Evolutionary conservation across 2,113 vertebrate genomes (phyloP), one percentile per base, ranked within the genome.

Genomic region (Aptenodytes forsteri): DNA sequence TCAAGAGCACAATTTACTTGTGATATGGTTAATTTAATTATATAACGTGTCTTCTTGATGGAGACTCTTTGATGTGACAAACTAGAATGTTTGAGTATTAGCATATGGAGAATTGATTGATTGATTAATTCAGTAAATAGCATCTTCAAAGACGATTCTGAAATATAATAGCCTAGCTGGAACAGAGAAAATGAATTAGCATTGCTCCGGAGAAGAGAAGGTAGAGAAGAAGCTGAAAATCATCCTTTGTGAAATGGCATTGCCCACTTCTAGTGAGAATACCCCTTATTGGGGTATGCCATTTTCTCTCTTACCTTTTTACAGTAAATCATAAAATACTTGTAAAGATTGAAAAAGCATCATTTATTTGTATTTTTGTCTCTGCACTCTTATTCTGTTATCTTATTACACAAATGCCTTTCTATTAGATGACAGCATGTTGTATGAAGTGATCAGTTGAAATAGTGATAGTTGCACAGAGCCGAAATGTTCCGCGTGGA

Each of bases 61-160:
- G 49, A 84, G 46, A n/a, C 65, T 81, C 82, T 98, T 97, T 97
- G 94, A 97, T 98, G 93, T 96, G 92, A 95, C 94, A 98, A 93
- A 84, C 54, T n/a, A 84, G 66, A 84, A 94, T 96, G 61, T 82
- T 75, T 94, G 82, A 97, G n/a, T 70, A 91, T 97, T 97, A 96
- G 75, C 95, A 96, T 94, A 86, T 90, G 89, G 94, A 97, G 75
- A 84, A 95, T 71, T 96, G 96, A 98, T 96, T 96, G 95, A 97
- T 96, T 97, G 95, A 97, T 98, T 95, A 85, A 92, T 96, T 97
- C 72, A 88, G 86, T 96, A 97, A 98, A 84, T 94, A 76, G 40
- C 34, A 67, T 96, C 87, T 92, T 98, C 91, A 94, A 87, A 97
- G 93, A 87, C 91, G 34, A 42, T 92, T 96, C 81, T 76, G 67